These are phyloP conservation scores for Polyploca ridens DNA, from an alignment of 2,888 invertebrate genomes.

Conservation along the genomic window DNA sequence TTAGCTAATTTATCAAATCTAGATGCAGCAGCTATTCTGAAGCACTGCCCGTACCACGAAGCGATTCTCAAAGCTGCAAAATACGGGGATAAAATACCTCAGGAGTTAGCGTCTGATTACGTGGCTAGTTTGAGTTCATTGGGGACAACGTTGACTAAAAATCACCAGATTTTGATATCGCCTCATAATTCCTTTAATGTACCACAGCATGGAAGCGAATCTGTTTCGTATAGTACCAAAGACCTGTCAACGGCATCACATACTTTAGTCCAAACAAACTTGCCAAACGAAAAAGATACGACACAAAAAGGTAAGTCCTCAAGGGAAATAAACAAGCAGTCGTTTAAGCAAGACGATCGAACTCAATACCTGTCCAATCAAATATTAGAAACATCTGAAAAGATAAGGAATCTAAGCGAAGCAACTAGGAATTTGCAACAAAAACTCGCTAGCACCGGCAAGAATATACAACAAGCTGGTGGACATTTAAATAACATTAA, in stretches of 20 bases:
- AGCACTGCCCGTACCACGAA: conserved; percentile 81
- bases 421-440: conserved; percentile 73
- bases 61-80: conserved; percentile 77
- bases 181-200: conserved; percentile 56
- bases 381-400: conserved; percentile 72
- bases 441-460: conserved; percentile 61
- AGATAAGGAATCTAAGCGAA: conserved; percentile 68
- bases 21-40: conserved; percentile 77
- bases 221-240: conserved; percentile 57
- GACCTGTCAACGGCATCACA: conserved; percentile 66
- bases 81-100: conserved; percentile 72
- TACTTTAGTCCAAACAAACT: conserved; percentile 58
- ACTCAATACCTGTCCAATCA: conserved; percentile 66
- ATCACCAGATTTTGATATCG: conserved; percentile 57
- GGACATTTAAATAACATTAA: conserved; percentile 38
- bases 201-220: conserved; percentile 54
- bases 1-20: conserved; percentile 68
- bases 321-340: conserved; percentile 50
- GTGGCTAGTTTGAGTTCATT: conserved; percentile 81
- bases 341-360: conserved; percentile 53
- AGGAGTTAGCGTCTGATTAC: conserved; percentile 79
- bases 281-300: conserved; percentile 55
- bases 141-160: conserved; percentile 78
- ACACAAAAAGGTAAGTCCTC: conserved; percentile 68
- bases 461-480: conserved; percentile 54